Evolutionary conservation across 1,140 invertebrate genomes (phyloP), one percentile per base, ranked within the genome.

Genomic region (Euura lappo): DNA sequence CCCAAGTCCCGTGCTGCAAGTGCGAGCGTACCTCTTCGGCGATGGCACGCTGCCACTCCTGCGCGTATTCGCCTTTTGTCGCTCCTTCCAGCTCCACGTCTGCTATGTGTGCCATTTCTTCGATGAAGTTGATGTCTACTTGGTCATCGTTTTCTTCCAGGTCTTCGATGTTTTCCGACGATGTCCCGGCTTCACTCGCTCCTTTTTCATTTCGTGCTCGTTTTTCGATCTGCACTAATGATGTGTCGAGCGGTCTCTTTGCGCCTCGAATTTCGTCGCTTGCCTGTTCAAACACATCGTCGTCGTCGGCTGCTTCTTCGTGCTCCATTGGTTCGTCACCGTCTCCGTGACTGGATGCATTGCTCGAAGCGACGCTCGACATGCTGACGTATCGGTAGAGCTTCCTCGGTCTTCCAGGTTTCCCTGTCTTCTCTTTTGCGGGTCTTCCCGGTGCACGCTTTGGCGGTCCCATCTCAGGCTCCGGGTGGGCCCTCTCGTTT

Each of bases 21-120:
- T 76, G 47, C 46, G 79, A 71, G 10, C 75, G 13, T n/a, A 83
- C 74, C 77, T 84, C 80, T 8, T 81, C 74, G 7, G 71, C 10
- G 60, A 83, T 84, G 2, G 85, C 84, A 46, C 72, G 66, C 69
- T 76, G 70, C 84, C 84, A 86, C n/a, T 76, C n/a, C 28, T 75
- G 51, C 43, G 46, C 13, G 5, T 77, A 51, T 68, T 28, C 6
- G 28, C 72, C 66, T 3, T 28, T 47, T 28, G 76, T n/a, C 3
- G 76, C 76, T 70, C 79, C 71, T 68, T 76, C 66, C 70, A 73
- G 47, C 6, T 72, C 43, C 13, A 65, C 66, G 11, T 71, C 51
- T 1, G 60, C 60, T 4, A 13, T 64, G 11, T 51, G 7, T 51
- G 11, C 47, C 6, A 51, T 51, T 1, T 51, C 6, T 51, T 51